Evolutionary conservation across 92 coral and sea anemone genomes (phyloP).

Genomic region (Umimayanthus chanpuru): DNA sequence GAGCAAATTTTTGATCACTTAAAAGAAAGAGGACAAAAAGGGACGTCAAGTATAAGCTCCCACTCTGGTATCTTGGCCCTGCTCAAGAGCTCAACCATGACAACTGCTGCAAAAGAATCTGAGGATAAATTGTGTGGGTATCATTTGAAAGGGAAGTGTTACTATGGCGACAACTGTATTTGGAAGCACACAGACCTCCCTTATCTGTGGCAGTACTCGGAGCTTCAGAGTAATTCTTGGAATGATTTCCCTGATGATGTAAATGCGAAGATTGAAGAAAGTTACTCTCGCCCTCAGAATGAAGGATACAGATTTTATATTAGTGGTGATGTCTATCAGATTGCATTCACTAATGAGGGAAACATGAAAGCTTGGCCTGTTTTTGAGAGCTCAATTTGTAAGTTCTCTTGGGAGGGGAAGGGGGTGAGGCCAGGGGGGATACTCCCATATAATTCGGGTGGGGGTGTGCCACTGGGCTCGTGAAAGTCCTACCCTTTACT

Average conservation of each 20-base stretch:
- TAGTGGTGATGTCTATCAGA: neutral
- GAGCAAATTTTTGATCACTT: conserved; percentile 25
- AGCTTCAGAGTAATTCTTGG: conserved; percentile 52
- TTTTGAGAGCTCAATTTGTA: neutral
- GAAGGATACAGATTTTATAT: neutral
- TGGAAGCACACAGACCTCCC: conserved; percentile 74
- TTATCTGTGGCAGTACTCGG: conserved; percentile 78
- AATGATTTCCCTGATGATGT: conserved; percentile 54
- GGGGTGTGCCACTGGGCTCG: too few relatives aligned
- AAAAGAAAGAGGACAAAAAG: conserved; percentile 52
- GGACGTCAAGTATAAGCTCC: conserved; percentile 54
- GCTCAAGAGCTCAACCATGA: conserved; percentile 4
- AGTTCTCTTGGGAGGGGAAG: neutral
- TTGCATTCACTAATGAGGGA: conserved; percentile 3
- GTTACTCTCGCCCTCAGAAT: conserved; percentile 55
- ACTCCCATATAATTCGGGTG: too few relatives aligned
- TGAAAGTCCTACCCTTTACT: too few relatives aligned
- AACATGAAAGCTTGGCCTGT: conserved; percentile 10
- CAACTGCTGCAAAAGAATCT: conserved; percentile 20
- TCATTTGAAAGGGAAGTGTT: conserved; percentile 71
- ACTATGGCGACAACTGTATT: conserved; percentile 57
- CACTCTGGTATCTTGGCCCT: conserved; percentile 17
- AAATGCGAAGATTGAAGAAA: conserved; percentile 18
- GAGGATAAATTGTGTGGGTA: conserved; percentile 51
- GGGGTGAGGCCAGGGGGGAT: too few relatives aligned